Conservation (phyloP, 2,888 invertebrate species). For the Pachliopta kotzebuea region DNA sequence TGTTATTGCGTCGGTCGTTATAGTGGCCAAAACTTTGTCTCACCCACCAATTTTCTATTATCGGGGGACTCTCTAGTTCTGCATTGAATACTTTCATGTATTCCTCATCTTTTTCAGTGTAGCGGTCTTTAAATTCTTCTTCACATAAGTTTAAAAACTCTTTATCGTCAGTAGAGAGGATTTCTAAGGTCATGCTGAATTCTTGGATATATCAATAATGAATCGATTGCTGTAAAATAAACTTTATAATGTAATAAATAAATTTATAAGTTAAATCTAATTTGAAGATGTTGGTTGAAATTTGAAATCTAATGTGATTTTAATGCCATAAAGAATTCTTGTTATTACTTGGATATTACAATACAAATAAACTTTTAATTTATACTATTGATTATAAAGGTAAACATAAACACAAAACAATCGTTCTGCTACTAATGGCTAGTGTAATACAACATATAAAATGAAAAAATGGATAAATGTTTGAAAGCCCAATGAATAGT, state of each 20-base stretch:
- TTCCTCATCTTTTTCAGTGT: slow-evolving; percentile 82
- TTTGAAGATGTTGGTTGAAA: too few species aligned
- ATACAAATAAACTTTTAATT: too few species aligned
- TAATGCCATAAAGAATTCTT: too few species aligned
- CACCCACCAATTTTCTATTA: slow-evolving; percentile 80
- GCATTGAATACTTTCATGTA: slow-evolving; percentile 76
- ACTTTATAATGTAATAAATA: too few species aligned
- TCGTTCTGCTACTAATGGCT: too few species aligned
- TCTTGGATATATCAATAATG: slow-evolving; percentile 43
- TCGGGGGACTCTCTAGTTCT: slow-evolving; percentile 75
- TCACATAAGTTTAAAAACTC: slow-evolving; percentile 83
- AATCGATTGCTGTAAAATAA: slow-evolving; percentile 51
- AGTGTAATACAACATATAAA: too few species aligned
- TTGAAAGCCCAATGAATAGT: neutral
- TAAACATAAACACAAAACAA: too few species aligned
- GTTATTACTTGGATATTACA: too few species aligned
- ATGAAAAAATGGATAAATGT: neutral
- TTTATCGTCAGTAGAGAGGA: slow-evolving; percentile 77
- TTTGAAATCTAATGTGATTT: too few species aligned
- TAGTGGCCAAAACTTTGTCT: slow-evolving; percentile 50
- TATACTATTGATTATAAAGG: too few species aligned
- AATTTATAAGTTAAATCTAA: neutral
- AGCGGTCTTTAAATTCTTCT: slow-evolving; percentile 81
- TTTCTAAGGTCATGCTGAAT: slow-evolving; percentile 46
- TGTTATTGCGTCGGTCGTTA: slow-evolving; percentile 53